These are phyloP conservation scores for Tribolium freemani DNA, from an alignment of 2,888 invertebrate genomes.

Conservation along the genomic window DNA sequence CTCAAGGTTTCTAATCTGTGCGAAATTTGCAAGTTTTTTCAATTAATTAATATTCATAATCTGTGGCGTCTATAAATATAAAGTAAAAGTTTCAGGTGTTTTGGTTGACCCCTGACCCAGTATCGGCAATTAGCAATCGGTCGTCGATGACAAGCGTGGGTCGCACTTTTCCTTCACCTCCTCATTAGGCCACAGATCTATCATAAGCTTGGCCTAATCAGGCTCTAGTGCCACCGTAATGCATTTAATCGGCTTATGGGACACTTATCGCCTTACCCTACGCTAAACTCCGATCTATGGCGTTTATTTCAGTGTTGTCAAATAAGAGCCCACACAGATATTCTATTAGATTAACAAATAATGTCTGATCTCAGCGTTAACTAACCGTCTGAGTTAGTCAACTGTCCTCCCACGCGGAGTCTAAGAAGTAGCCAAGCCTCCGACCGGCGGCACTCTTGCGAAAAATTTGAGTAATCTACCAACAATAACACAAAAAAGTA, in stretches of 20 bases:
- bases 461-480: background rate
- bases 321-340: slow-evolving; percentile 36
- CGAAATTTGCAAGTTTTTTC: slow-evolving; percentile 31
- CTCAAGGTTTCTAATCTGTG: slow-evolving; percentile 4
- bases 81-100: slow-evolving; percentile 40
- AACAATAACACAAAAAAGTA: background rate
- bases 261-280: slow-evolving; percentile 25
- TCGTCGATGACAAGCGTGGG: slow-evolving; percentile 26
- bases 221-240: slow-evolving; percentile 1
- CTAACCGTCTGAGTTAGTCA: slow-evolving; percentile 35
- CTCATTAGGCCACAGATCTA: slow-evolving; percentile 1
- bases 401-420: slow-evolving; percentile 28
- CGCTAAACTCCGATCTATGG: slow-evolving; percentile 4
- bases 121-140: slow-evolving; percentile 22
- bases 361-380: slow-evolving; percentile 32
- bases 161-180: slow-evolving; percentile 16
- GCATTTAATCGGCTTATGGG: slow-evolving; percentile 10
- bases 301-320: slow-evolving; percentile 31
- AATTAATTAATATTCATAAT: slow-evolving; percentile 39
- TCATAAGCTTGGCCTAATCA: slow-evolving; percentile 10
- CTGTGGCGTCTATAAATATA: slow-evolving; percentile 20
- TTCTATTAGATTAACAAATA: slow-evolving; percentile 23
- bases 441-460: background rate
- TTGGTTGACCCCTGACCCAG: slow-evolving; percentile 33
- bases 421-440: slow-evolving; percentile 23